A percentile compares a stretch with the other conserved stretches of the same genome.
phyloP scores from a whole-genome alignment of 2,888 invertebrate species.

The Spodoptera exigua region DNA sequence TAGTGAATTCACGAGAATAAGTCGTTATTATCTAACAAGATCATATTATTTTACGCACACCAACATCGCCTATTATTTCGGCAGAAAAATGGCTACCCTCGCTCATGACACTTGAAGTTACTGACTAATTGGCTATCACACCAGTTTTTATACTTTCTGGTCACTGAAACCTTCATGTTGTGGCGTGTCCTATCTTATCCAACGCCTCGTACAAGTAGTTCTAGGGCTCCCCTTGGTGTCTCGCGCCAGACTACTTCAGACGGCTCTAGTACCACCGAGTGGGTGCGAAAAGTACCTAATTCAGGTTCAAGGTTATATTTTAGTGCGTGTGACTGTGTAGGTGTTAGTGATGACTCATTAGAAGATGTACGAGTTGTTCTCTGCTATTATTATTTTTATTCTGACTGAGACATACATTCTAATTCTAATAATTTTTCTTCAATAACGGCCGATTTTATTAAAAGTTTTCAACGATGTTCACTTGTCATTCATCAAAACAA shows the following conservation, averaged over 20 bases:
- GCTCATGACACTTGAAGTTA: too few relatives aligned
- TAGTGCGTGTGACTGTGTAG: slow-evolving; percentile 36
- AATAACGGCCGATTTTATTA: too few relatives aligned
- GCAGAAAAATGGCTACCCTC: background rate
- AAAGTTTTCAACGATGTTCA: too few relatives aligned
- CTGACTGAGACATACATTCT: too few relatives aligned
- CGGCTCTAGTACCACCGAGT: slow-evolving; percentile 57
- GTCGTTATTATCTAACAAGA: too few relatives aligned
- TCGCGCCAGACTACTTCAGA: slow-evolving; percentile 73
- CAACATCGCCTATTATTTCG: too few relatives aligned
- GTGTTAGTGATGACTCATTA: slow-evolving; percentile 12
- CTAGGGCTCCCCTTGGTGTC: slow-evolving; percentile 42
- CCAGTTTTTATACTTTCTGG: background rate
- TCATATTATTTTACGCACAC: too few relatives aligned
- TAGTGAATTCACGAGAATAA: too few relatives aligned
- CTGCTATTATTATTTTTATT: too few relatives aligned
- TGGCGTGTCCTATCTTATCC: slow-evolving; percentile 56
- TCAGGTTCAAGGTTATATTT: slow-evolving; percentile 62
- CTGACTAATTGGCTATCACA: background rate
- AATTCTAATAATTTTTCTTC: too few relatives aligned
- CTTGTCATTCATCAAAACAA: too few relatives aligned
- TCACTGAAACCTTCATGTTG: slow-evolving; percentile 6
- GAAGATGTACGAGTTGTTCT: background rate
- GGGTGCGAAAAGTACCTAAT: slow-evolving; percentile 65
- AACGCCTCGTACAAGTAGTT: slow-evolving; percentile 40